Evolutionary conservation across 2,797 vertebrate species (phyloP).

Genomic region (Apogon hyalosoma): DNA sequence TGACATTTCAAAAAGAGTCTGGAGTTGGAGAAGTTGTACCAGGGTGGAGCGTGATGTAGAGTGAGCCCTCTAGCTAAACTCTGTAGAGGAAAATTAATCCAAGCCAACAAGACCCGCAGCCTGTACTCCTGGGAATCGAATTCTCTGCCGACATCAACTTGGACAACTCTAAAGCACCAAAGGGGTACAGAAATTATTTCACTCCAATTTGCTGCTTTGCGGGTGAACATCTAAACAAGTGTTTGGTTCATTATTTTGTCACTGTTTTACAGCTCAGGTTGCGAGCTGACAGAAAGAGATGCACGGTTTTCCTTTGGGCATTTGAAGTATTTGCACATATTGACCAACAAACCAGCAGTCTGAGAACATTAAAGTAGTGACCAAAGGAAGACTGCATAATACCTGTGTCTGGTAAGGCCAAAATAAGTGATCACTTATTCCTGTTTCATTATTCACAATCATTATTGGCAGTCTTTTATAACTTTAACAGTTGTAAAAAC

Average conservation of each 20-base stretch:
- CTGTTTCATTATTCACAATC: no score
- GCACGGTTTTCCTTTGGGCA: conserved; percentile 19
- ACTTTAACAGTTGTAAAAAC: no score
- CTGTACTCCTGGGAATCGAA: conserved; percentile 44
- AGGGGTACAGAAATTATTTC: conserved; percentile 36
- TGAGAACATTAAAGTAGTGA: conserved; percentile 21
- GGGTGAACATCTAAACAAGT: conserved; percentile 15
- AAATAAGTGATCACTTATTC: no score
- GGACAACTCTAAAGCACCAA: conserved; percentile 36
- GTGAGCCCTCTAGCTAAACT: conserved; percentile 63
- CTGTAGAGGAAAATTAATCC: conserved; percentile 58
- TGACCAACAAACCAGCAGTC: conserved; percentile 17
- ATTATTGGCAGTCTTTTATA: no score
- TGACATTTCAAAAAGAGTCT: conserved; percentile 50
- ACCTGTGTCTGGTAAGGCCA: neutral
- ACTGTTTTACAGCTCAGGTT: conserved; percentile 35
- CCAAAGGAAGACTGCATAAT: neutral
- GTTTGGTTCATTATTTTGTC: conserved; percentile 48
- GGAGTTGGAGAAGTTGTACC: conserved; percentile 48
- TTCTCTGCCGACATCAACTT: conserved; percentile 63
- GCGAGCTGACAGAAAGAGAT: conserved; percentile 41
- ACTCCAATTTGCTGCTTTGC: conserved; percentile 47
- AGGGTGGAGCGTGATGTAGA: conserved; percentile 24
- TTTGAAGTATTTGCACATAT: conserved; percentile 39
- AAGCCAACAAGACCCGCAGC: conserved; percentile 43